These are phyloP conservation scores for Thalpophila matura DNA, from an alignment of 2,888 invertebrate genomes.

Conservation along the genomic window DNA sequence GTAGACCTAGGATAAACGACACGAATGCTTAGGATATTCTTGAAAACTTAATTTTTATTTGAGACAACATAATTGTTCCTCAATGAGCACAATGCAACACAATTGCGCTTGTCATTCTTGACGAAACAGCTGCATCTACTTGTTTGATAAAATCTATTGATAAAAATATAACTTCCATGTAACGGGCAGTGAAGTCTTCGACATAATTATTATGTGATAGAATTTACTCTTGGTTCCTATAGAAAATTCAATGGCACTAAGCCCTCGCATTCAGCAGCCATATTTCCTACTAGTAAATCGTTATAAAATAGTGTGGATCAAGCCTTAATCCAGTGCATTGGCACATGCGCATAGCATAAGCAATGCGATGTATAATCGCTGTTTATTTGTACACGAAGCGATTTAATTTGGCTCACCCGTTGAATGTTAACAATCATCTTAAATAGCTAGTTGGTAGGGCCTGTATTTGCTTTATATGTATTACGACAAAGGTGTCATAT, in stretches of 20 bases:
- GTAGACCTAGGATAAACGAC: not conserved
- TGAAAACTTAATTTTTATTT: not conserved
- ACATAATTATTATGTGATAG: too few species aligned
- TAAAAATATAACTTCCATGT: too few species aligned
- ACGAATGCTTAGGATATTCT: not conserved
- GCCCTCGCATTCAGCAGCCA: not conserved
- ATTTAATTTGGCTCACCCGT: constrained; percentile 53
- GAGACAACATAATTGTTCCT: not conserved
- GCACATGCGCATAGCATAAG: constrained; percentile 3
- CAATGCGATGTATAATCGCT: constrained; percentile 36
- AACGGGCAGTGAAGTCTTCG: too few species aligned
- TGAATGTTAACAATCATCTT: constrained; percentile 32
- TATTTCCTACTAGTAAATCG: not conserved
- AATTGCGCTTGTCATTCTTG: too few species aligned
- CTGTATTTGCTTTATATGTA: not conserved
- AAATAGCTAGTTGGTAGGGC: not conserved
- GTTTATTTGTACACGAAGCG: constrained; percentile 64
- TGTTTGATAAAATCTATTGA: too few species aligned
- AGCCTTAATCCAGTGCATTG: constrained; percentile 11
- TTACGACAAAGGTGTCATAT: not conserved
- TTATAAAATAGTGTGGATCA: constrained; percentile 3
- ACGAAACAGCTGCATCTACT: too few species aligned
- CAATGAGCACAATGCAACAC: not conserved
- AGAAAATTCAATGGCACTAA: too few species aligned
- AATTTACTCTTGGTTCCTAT: too few species aligned